Conservation (phyloP, 2,113 vertebrate species). For the Ranitomeya imitator region DNA sequence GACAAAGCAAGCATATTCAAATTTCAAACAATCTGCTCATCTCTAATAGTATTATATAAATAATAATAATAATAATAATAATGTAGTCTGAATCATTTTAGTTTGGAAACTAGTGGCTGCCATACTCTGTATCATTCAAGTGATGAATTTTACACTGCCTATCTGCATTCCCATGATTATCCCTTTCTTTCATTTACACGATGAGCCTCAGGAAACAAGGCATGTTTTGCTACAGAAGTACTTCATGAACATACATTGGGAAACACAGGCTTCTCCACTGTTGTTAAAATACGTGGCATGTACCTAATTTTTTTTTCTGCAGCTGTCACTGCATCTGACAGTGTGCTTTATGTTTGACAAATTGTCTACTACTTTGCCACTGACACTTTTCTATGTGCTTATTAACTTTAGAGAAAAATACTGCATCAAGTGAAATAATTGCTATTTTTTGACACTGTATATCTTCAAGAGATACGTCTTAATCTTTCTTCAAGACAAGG, state of each 20-base stretch:
- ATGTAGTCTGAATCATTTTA: neutral
- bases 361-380: slow-evolving; percentile 8
- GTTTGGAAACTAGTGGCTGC: neutral
- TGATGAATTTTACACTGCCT: neutral
- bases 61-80: no score
- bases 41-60: no score
- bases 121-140: neutral
- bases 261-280: neutral
- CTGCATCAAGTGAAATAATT: slow-evolving; percentile 31
- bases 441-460: slow-evolving; percentile 19
- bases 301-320: slow-evolving; percentile 16
- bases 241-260: neutral
- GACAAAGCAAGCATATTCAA: no score
- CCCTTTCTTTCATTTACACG: neutral
- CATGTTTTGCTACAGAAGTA: neutral
- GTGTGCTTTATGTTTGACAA: slow-evolving; percentile 12
- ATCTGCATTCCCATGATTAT: slow-evolving; percentile 7
- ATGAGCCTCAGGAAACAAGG: slow-evolving; percentile 24
- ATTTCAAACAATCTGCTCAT: no score
- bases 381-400: slow-evolving; percentile 16
- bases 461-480: slow-evolving; percentile 20
- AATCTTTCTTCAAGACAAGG: slow-evolving; percentile 43
- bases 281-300: slow-evolving; percentile 10
- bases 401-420: slow-evolving; percentile 24
- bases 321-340: slow-evolving; percentile 23